Evolutionary conservation across 2,888 invertebrate species (phyloP), one percentile per base, ranked within the genome.

Genomic region (Drosophila putrida): DNA sequence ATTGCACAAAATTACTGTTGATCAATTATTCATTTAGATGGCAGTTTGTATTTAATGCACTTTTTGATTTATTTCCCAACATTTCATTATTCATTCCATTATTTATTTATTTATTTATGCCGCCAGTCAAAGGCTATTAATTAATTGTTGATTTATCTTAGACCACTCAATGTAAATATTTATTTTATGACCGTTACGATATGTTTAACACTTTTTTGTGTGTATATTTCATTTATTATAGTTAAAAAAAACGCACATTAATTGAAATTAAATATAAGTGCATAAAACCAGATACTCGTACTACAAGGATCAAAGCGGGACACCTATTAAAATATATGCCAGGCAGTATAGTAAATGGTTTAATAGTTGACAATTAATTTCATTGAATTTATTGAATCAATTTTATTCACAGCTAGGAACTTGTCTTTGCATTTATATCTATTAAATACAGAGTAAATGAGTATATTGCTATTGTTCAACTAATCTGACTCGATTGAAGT

Each of bases 1-100:
- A 53, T 38, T 44, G 47, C 41, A 33, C 27, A 28, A 54, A 39
- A 61, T 65, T 20, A 44, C 25, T 47, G 13, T 33, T 62, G 50
- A 27, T 75, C 25, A 60, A 62, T 75, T 47, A 75, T 74, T 60
- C 50, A 60, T 61, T 43, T 43, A 43, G 35, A 27, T 64, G 41
- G 28, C 53, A 25, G 57, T 67, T 71, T 63, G 44, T 58, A 58
- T 70, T 60, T 35, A 57, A 59, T 58, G 51, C 54, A 36, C 31
- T 36, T 25, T 25, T 39, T 25, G 6, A 64, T 58, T 41, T 53
- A 47, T 50, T 36, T 4, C 44, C 59, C 25, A 33, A 31, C 47
- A 55, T 50, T 62, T 54, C 11, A 72, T 57, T 47, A 43, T 49
- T 10, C 11, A 47, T 38, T 54, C n/a, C 6, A 50, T 69, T 33